Percentiles rank a stretch among this genome's conserved stretches.
These are phyloP conservation scores for Eupeodes corollae DNA, from an alignment of 1,140 invertebrate genomes.

Conservation along the genomic window DNA sequence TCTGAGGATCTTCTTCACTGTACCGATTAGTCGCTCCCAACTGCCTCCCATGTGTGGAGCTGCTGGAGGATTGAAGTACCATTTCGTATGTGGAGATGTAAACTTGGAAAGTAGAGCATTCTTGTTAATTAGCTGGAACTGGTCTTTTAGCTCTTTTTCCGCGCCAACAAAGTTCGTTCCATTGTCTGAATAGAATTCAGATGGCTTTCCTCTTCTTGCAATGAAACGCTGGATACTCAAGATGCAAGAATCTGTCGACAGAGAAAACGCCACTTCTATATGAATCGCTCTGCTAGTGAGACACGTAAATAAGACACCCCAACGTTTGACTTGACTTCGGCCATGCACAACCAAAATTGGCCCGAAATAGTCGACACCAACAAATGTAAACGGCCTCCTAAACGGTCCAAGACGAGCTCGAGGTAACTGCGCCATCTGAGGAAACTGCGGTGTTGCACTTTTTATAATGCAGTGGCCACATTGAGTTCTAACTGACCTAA, in stretches of 20 bases:
- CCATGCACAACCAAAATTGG: slow-evolving; percentile 10
- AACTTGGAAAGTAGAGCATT: slow-evolving; percentile 1
- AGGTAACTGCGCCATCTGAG: slow-evolving; percentile 3
- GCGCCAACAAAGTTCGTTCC: slow-evolving; percentile 31
- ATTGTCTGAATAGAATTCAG: slow-evolving; percentile 26
- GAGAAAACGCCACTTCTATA: slow-evolving; percentile 9
- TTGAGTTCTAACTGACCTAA: background rate
- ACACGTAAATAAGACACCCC: slow-evolving; percentile 16
- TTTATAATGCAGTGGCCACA: slow-evolving; percentile 1
- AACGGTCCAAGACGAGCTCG: background rate
- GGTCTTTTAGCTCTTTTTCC: slow-evolving; percentile 5
- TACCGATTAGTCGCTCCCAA: slow-evolving; percentile 18
- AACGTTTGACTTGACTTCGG: slow-evolving; percentile 11
- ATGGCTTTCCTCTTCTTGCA: slow-evolving; percentile 12
- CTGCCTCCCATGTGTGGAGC: slow-evolving; percentile 14
- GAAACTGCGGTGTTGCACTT: slow-evolving; percentile 1
- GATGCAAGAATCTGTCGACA: slow-evolving; percentile 8
- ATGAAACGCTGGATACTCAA: slow-evolving; percentile 11
- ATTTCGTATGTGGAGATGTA: background rate
- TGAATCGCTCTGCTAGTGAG: slow-evolving; percentile 13
- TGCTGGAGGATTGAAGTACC: slow-evolving; percentile 5
- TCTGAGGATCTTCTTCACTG: slow-evolving; percentile 13
- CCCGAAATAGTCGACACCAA: slow-evolving; percentile 7
- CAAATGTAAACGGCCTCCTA: slow-evolving; percentile 4
- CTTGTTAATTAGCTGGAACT: background rate